Base-by-base conservation (phyloP, 2,888 invertebrate species). In the Amphipyra tragopoginis region DNA sequence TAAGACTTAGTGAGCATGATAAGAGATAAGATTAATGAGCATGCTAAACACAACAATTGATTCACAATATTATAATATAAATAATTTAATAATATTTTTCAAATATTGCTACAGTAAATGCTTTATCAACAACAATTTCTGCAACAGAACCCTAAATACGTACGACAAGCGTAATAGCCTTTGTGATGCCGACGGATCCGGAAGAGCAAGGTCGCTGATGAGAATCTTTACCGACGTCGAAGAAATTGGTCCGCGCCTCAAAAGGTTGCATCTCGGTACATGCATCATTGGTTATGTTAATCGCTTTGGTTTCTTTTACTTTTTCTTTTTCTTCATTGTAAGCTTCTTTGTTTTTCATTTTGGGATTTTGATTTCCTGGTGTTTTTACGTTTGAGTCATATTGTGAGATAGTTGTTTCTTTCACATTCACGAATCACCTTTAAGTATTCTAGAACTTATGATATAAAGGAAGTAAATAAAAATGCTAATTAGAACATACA, bases 141-240 rank as follows among this genome's bases (percentile, higher is more conserved):
- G 9, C 21, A 26, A 60, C 49, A 55, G 81, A 70, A 76, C 82
- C 74, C 82, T 54, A 81, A 77, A 69, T 42, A 62, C 59, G 60
- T 67, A 78, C 72, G 75, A 75, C 74, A 79, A 75, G 77, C 74
- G 74, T 81, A 75, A 82, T 79, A 60, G 65, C 44, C 58, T 79
- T 79, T 75, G 75, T 83, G 80, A 80, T 70, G 80, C 71, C 74
- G 72, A 80, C 82, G 85, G 81, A 83, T 85, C 78, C 86, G 86
- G 86, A 86, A 86, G 86, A 80, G 83, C 85, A 86, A 86, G 85
- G 86, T 80, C 85, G 78, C 75, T 64, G 67, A 71, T 73, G 77
- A 73, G 67, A 68, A 71, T 73, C 60, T 65, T 59, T 72, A 66
- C 47, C 40, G 61, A 65, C 73, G 61, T 65, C 51, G 57, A 62